phyloP scores from a whole-genome alignment of 2,888 invertebrate genomes.

The Amiota minor region DNA sequence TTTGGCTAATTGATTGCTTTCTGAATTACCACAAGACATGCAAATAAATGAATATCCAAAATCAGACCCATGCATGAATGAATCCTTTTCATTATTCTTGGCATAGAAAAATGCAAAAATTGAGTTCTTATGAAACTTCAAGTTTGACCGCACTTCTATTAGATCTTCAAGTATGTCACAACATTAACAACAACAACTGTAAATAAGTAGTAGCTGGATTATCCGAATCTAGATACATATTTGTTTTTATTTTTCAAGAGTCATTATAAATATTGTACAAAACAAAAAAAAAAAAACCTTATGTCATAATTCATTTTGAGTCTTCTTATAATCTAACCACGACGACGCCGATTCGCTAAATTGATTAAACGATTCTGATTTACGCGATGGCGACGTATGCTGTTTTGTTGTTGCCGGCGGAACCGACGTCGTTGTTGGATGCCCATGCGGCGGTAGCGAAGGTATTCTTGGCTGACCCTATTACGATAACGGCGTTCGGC shows the following conservation, averaged over 20 bases:
- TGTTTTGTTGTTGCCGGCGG: not conserved
- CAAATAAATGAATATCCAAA: constrained; percentile 1
- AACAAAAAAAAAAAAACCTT: too few relatives aligned
- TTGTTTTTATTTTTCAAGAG: constrained; percentile 22
- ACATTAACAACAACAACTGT: too few relatives aligned
- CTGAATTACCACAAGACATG: constrained; percentile 16
- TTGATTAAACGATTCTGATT: not conserved
- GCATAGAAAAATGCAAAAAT: not conserved
- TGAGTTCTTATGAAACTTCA: too few relatives aligned
- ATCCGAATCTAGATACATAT: too few relatives aligned
- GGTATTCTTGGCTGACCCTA: not conserved
- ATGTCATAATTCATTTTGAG: too few relatives aligned
- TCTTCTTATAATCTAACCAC: not conserved
- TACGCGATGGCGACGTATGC: not conserved
- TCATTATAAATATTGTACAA: not conserved
- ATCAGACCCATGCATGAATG: not conserved
- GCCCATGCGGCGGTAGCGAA: not conserved
- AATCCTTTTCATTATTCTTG: not conserved
- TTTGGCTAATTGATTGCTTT: constrained; percentile 62
- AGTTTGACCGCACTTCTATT: too few relatives aligned
- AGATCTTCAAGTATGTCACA: too few relatives aligned
- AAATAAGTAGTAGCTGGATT: too few relatives aligned
- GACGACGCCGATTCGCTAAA: not conserved
- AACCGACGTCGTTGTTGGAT: not conserved
- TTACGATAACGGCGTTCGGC: not conserved